These are phyloP conservation scores for Laticauda colubrina DNA, from an alignment of 2,113 vertebrate species.

Conservation along the genomic window DNA sequence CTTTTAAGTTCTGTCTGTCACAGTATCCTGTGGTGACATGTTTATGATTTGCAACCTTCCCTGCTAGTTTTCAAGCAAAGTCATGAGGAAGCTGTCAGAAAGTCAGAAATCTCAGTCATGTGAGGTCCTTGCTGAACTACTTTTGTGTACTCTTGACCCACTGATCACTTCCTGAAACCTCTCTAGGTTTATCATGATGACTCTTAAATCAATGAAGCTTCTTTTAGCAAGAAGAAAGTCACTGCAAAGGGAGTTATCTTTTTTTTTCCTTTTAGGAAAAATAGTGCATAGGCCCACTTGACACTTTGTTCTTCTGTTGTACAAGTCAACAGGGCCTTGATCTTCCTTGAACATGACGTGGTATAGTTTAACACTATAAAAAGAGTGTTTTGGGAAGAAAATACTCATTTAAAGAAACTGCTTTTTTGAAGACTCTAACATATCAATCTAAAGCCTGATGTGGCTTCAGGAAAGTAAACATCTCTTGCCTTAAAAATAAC, in stretches of 20 bases:
- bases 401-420: not conserved
- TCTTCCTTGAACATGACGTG: slow-evolving; percentile 13
- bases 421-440: not conserved
- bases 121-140: not conserved
- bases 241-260: slow-evolving; percentile 16
- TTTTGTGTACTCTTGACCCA: not conserved
- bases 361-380: not conserved
- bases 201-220: slow-evolving; percentile 23
- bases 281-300: slow-evolving; percentile 21
- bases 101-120: not conserved
- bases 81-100: not conserved
- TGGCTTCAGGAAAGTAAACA: not conserved
- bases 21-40: not conserved
- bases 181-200: slow-evolving; percentile 14
- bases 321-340: slow-evolving; percentile 14
- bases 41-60: not conserved
- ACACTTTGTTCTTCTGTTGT: not conserved
- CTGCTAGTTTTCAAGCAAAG: not conserved
- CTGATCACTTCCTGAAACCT: slow-evolving; percentile 37
- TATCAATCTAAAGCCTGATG: not conserved
- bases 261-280: slow-evolving; percentile 11
- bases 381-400: slow-evolving; percentile 10
- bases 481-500: not conserved
- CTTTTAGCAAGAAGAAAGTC: slow-evolving; percentile 13
- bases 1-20: not conserved